Evolutionary conservation across 2,888 invertebrate species (phyloP).

Genomic region (Rutpela maculata): DNA sequence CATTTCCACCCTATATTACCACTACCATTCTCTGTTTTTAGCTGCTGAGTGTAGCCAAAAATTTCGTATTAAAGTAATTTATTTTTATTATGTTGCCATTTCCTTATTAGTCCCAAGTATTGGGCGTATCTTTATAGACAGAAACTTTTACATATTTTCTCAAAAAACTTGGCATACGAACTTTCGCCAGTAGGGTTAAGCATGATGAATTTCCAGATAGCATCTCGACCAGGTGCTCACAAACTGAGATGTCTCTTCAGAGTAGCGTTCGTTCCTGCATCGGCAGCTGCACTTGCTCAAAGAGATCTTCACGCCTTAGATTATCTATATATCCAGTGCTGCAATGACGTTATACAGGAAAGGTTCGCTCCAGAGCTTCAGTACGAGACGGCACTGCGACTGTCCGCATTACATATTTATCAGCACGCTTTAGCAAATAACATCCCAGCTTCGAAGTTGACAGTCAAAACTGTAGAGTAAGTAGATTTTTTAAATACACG

Average conservation of each 20-base stretch:
- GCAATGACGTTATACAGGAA: slow-evolving; percentile 95
- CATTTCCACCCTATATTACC: too few relatives aligned
- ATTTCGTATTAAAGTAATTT: too few relatives aligned
- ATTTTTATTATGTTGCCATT: too few relatives aligned
- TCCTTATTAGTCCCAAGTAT: too few relatives aligned
- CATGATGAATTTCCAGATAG: slow-evolving; percentile 79
- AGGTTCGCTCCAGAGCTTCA: slow-evolving; percentile 92
- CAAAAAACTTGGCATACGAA: too few relatives aligned
- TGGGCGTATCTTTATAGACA: too few relatives aligned
- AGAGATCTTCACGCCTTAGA: slow-evolving; percentile 90
- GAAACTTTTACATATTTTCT: too few relatives aligned
- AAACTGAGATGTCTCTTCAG: slow-evolving; percentile 93
- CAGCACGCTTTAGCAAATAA: slow-evolving; percentile 91
- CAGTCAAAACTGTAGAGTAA: slow-evolving; percentile 91
- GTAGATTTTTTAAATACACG: slow-evolving; percentile 70
- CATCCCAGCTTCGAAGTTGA: slow-evolving; percentile 85
- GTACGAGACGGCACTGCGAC: slow-evolving; percentile 89
- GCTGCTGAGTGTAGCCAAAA: too few relatives aligned
- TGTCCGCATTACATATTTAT: slow-evolving; percentile 93
- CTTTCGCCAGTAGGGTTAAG: too few relatives aligned
- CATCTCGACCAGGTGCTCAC: slow-evolving; percentile 92
- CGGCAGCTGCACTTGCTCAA: slow-evolving; percentile 89
- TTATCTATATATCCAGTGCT: slow-evolving; percentile 93
- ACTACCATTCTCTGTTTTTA: too few relatives aligned
- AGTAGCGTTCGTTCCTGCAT: slow-evolving; percentile 91